Evolutionary conservation across 2,797 vertebrate genomes (phyloP).

Genomic region (Microctenopoma steveboyesi): DNA sequence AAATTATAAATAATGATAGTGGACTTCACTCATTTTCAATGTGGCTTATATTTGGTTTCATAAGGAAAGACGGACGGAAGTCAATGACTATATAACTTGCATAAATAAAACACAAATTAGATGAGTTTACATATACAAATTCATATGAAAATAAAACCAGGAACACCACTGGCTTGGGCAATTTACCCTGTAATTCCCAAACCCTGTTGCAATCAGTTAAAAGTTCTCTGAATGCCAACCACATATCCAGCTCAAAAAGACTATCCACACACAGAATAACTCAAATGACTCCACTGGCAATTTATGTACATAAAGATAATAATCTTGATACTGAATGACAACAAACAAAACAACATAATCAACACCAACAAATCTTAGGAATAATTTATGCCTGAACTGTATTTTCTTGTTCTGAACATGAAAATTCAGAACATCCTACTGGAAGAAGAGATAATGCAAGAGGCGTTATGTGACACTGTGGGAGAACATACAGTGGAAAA

Average conservation of each 20-base stretch:
- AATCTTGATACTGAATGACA: conserved; percentile 5
- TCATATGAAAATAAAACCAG: not conserved
- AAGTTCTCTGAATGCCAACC: conserved; percentile 50
- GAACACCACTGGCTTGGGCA: not conserved
- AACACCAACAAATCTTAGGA: not conserved
- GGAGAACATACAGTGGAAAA: conserved; percentile 75
- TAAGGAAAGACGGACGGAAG: not conserved
- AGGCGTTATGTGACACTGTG: conserved; percentile 50
- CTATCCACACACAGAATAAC: conserved; percentile 7
- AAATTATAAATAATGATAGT: too few relatives aligned
- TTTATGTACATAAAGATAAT: not conserved
- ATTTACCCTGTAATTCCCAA: conserved; percentile 15
- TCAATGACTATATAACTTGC: not conserved
- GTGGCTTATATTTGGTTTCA: not conserved
- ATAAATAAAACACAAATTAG: not conserved
- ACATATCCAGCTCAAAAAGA: conserved; percentile 50
- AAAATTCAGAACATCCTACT: conserved; percentile 18
- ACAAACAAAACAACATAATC: conserved; percentile 11
- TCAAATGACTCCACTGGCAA: conserved; percentile 2
- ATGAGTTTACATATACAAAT: not conserved
- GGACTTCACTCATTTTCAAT: not conserved
- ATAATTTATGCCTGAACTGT: not conserved
- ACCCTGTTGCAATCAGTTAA: conserved; percentile 23
- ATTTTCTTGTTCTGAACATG: conserved; percentile 13
- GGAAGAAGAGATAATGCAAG: conserved; percentile 27